Evolutionary conservation across 2,113 vertebrate species (phyloP).

Genomic region (Seriola aureovittata): DNA sequence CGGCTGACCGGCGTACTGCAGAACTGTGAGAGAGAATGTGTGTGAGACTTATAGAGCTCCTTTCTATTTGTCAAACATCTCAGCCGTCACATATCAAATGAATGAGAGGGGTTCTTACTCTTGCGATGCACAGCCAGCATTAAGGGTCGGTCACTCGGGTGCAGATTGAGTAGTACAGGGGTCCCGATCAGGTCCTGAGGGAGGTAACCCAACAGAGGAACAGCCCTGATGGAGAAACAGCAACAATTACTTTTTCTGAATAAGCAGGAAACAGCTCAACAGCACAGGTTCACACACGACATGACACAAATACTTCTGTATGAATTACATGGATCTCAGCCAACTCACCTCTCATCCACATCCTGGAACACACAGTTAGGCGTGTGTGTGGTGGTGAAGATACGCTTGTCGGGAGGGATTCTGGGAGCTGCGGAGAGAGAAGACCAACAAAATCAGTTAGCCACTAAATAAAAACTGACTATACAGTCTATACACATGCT

Average conservation of each 20-base stretch:
- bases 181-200: conserved; percentile 97
- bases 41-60: background rate
- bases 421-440: conserved; percentile 87
- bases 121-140: conserved; percentile 95
- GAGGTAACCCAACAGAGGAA: conserved; percentile 94
- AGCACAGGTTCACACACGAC: background rate
- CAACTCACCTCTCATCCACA: conserved; percentile 92
- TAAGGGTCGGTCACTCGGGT: conserved; percentile 92
- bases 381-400: conserved; percentile 97
- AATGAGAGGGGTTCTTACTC: conserved; percentile 83
- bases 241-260: background rate
- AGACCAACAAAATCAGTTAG: background rate
- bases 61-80: background rate
- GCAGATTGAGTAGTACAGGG: conserved; percentile 90
- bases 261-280: background rate
- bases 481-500: background rate
- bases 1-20: conserved; percentile 93
- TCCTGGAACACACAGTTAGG: conserved; percentile 97
- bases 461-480: background rate
- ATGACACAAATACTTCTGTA: background rate
- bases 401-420: conserved; percentile 95
- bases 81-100: background rate
- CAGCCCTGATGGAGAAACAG: conserved; percentile 84
- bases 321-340: background rate
- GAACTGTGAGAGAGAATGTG: conserved; percentile 80